Evolutionary conservation across 2,113 vertebrate species (phyloP).

Genomic region (Panthera leo): DNA sequence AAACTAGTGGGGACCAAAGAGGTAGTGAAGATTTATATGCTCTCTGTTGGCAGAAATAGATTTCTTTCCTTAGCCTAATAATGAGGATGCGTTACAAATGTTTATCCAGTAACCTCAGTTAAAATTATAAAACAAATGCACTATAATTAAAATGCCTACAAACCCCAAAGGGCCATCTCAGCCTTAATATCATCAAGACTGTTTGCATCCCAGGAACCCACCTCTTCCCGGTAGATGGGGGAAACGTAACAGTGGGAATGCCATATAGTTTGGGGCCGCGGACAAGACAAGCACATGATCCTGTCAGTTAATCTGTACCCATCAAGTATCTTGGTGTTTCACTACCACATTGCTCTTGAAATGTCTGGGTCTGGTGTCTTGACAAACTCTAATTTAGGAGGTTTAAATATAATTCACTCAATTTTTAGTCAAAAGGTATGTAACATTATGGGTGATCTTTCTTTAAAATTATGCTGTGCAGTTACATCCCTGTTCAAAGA

Average conservation of each 20-base stretch:
- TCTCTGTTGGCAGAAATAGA: constrained; percentile 82
- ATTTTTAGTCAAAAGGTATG: constrained; percentile 29
- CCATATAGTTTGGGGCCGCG: not conserved
- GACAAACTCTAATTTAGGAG: constrained; percentile 34
- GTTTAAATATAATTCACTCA: not conserved
- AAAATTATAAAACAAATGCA: constrained; percentile 81
- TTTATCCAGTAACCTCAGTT: constrained; percentile 83
- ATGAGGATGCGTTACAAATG: constrained; percentile 84
- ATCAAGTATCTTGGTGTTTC: not conserved
- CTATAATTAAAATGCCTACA: constrained; percentile 78
- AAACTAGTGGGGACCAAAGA: constrained; percentile 84
- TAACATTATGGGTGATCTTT: not conserved
- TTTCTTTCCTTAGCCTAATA: constrained; percentile 85
- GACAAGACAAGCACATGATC: not conserved
- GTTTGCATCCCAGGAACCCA: constrained; percentile 69
- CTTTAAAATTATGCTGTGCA: not conserved
- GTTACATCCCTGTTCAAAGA: not conserved
- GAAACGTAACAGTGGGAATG: constrained; percentile 53
- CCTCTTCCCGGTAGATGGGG: constrained; percentile 55
- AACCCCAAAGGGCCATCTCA: constrained; percentile 69
- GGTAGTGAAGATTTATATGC: constrained; percentile 86
- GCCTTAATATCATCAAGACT: constrained; percentile 81
- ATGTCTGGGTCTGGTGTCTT: not conserved
- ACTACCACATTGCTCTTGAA: not conserved
- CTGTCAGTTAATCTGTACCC: not conserved